Percentiles rank a stretch among this genome's conserved stretches.
Evolutionary conservation across 2,888 invertebrate genomes (phyloP).

Genomic region (Xanthorhoe designata): DNA sequence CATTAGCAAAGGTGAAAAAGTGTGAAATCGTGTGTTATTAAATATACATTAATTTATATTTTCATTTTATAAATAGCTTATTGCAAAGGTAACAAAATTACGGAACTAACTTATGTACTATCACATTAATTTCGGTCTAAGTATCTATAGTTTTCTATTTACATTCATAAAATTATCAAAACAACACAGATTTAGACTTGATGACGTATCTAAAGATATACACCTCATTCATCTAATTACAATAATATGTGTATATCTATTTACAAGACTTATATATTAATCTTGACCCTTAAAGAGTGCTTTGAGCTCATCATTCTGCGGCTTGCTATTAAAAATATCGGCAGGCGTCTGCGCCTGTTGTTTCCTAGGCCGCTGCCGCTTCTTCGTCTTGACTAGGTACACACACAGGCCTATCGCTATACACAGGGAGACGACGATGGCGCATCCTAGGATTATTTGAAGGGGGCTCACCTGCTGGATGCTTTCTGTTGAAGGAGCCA

Average conservation of each 20-base stretch:
- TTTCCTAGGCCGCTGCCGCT: conserved; percentile 58
- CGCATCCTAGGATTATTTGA: conserved; percentile 65
- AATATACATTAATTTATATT: conserved; percentile 11
- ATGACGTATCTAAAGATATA: no score
- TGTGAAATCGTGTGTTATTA: not conserved
- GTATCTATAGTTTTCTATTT: conserved; percentile 10
- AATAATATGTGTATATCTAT: no score
- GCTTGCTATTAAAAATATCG: conserved; percentile 63
- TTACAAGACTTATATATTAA: not conserved
- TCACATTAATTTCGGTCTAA: conserved; percentile 20
- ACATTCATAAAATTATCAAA: conserved; percentile 10
- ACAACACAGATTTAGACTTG: not conserved
- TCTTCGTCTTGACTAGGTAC: conserved; percentile 69
- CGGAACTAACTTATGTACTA: conserved; percentile 12
- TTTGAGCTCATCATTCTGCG: conserved; percentile 64
- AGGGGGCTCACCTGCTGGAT: conserved; percentile 52
- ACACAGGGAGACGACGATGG: conserved; percentile 64
- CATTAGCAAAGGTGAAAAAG: no score
- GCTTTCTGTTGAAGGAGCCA: conserved; percentile 63
- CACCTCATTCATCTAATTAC: no score
- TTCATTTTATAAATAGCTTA: not conserved
- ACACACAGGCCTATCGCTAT: conserved; percentile 67
- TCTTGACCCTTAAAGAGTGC: conserved; percentile 56
- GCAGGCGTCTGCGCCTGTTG: conserved; percentile 68
- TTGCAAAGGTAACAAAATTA: conserved; percentile 21